Evolutionary conservation across 2,113 vertebrate species (phyloP).

Genomic region (Gila orcuttii): DNA sequence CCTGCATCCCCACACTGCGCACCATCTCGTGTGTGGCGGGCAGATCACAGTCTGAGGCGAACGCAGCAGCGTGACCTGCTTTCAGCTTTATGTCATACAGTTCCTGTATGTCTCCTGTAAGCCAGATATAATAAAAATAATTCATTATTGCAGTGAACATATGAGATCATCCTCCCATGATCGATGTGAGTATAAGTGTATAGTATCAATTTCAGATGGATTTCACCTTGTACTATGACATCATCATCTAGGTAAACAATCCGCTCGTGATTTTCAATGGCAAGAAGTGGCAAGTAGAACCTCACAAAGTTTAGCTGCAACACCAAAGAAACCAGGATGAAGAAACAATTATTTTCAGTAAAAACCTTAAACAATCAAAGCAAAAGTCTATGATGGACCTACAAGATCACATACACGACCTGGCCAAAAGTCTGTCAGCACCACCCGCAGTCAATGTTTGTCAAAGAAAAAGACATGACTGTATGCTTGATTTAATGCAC

Average conservation of each 20-base stretch:
- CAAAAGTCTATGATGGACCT: background rate
- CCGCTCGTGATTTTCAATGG: slow-evolving; percentile 82
- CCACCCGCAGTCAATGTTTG: background rate
- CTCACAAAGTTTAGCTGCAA: slow-evolving; percentile 94
- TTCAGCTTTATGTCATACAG: slow-evolving; percentile 82
- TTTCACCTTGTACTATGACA: slow-evolving; percentile 92
- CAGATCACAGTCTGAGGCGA: slow-evolving; percentile 92
- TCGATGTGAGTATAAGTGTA: background rate
- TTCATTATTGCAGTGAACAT: background rate
- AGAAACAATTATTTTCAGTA: background rate
- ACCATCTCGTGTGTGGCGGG: slow-evolving; percentile 88
- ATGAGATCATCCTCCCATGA: background rate
- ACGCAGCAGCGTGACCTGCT: slow-evolving; percentile 89
- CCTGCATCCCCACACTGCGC: slow-evolving; percentile 93
- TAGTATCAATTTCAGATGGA: background rate
- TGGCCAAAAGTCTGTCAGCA: no score
- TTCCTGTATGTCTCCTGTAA: slow-evolving; percentile 89
- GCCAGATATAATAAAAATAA: background rate
- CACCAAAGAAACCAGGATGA: slow-evolving; percentile 45
- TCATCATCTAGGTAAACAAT: slow-evolving; percentile 96
- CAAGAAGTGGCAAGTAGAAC: slow-evolving; percentile 91
- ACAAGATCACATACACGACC: no score
- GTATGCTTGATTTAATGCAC: background rate
- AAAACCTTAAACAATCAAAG: background rate
- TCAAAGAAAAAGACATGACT: background rate